Conservation (phyloP, 1,140 invertebrate genomes). For the Polypedilum vanderplanki region DNA sequence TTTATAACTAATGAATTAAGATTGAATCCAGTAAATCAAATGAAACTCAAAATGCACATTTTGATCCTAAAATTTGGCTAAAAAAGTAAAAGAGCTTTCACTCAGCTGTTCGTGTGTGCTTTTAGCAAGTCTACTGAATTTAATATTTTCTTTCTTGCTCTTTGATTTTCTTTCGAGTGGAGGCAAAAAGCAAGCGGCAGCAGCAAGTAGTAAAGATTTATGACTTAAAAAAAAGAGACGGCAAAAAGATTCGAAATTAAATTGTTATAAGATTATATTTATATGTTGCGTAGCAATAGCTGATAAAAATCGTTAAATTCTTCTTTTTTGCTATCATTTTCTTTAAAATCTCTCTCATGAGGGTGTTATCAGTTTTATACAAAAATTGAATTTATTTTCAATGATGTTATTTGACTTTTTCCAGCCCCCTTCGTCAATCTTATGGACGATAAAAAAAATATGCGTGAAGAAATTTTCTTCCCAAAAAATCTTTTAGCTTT, state of each 20-base stretch:
- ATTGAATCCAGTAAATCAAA: too few relatives aligned
- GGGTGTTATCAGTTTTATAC: too few relatives aligned
- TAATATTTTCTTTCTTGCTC: neutral
- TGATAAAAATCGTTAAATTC: too few relatives aligned
- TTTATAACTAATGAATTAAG: too few relatives aligned
- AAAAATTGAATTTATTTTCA: too few relatives aligned
- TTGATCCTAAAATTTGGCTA: neutral
- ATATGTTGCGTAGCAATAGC: neutral
- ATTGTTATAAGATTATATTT: constrained; percentile 8
- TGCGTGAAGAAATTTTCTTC: neutral
- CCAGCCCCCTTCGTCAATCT: neutral
- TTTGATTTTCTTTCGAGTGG: neutral
- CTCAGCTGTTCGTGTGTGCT: neutral
- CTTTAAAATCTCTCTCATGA: too few relatives aligned
- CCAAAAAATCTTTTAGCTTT: neutral
- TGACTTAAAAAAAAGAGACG: neutral
- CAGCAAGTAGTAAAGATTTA: constrained; percentile 11
- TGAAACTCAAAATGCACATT: neutral
- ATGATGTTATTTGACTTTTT: too few relatives aligned
- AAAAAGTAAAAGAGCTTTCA: neutral
- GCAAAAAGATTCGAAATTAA: constrained; percentile 6
- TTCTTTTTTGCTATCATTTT: too few relatives aligned
- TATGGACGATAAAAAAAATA: constrained; percentile 6
- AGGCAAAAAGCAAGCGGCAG: neutral
- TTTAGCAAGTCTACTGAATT: neutral